Percentiles rank a stretch among this genome's conserved stretches.
Evolutionary conservation across 2,113 vertebrate genomes (phyloP).

Genomic region (Corythoichthys intestinalis): DNA sequence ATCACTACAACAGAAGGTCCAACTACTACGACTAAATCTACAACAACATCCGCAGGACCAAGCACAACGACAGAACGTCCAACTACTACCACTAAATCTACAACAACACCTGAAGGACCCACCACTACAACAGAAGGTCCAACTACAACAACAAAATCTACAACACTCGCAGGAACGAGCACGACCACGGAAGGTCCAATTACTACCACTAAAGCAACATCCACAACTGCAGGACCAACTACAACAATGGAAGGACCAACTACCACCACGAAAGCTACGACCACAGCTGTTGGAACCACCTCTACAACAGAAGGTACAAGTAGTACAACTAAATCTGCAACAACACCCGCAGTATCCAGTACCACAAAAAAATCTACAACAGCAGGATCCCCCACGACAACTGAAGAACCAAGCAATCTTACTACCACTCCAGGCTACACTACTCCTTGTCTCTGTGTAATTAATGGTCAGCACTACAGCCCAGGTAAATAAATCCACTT

Average conservation of each 20-base stretch:
- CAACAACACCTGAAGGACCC: neutral
- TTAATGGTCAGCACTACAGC: conserved; percentile 48
- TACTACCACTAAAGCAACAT: neutral
- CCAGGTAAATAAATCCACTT: conserved; percentile 46
- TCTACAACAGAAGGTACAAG: neutral
- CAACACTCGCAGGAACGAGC: neutral
- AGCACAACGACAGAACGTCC: neutral
- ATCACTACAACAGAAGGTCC: neutral
- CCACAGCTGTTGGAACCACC: neutral
- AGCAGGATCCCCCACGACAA: neutral
- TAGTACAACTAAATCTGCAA: neutral
- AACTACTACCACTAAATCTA: neutral
- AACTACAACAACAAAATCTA: neutral
- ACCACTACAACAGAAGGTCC: neutral
- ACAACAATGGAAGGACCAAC: neutral
- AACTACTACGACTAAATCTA: neutral
- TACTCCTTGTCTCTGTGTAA: conserved; percentile 44
- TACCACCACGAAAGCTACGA: neutral
- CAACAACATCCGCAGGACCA: neutral
- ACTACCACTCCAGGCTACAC: conserved; percentile 2
- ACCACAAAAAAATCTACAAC: neutral
- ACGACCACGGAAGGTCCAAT: conserved; percentile 1
- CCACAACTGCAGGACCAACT: neutral
- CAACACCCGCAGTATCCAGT: neutral
- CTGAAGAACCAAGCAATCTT: neutral